Conservation (phyloP, 2,888 invertebrate species). For the Megaustenia siamemsis region DNA sequence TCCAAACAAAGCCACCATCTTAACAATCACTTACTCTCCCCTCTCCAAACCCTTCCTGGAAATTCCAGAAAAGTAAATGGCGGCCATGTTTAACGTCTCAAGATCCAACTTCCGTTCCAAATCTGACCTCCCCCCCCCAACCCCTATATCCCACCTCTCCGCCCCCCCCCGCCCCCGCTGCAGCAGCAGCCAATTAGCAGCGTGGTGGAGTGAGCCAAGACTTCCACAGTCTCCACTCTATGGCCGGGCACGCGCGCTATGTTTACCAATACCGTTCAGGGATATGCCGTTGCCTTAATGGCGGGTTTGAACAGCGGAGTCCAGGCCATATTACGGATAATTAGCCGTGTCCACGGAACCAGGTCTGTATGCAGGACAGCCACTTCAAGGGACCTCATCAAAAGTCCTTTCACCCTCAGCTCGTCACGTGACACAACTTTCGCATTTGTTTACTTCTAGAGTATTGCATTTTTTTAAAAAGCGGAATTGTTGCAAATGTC, state of each 20-base stretch:
- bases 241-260: conserved; percentile 39
- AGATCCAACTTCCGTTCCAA: conserved; percentile 37
- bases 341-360: conserved; percentile 28
- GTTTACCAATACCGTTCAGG: conserved; percentile 20
- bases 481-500: neutral
- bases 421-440: neutral
- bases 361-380: neutral
- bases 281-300: conserved; percentile 37
- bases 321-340: conserved; percentile 39
- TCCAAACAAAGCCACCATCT: no score
- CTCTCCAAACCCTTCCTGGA: neutral
- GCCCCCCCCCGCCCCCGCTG: neutral
- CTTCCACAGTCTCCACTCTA: conserved; percentile 11
- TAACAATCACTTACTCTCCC: no score
- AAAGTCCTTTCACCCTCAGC: conserved; percentile 21
- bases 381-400: conserved; percentile 29
- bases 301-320: conserved; percentile 14
- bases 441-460: neutral
- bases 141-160: neutral
- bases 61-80: neutral
- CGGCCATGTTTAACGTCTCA: neutral
- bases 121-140: neutral
- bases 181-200: conserved; percentile 43
- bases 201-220: conserved; percentile 37
- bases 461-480: no score